Evolutionary conservation across 37 sponge, comb jelly and placozoan species (phyloP).

Genomic region (Crambe crambe): DNA sequence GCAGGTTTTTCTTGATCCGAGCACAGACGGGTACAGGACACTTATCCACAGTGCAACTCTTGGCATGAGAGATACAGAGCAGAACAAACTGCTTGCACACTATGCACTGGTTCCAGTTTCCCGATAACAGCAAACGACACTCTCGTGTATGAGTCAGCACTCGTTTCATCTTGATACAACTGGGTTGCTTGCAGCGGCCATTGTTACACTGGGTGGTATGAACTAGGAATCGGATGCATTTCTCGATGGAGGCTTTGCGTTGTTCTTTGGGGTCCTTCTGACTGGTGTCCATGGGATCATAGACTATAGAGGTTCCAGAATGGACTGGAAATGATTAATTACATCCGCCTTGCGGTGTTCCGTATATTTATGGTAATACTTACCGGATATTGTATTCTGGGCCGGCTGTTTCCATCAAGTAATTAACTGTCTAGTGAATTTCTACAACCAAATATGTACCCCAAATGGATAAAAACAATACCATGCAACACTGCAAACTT

Average conservation of each 20-base stretch:
- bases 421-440: too few relatives aligned
- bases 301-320: too few relatives aligned
- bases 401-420: too few relatives aligned
- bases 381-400: too few relatives aligned
- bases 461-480: too few relatives aligned
- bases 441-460: too few relatives aligned
- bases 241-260: conserved; percentile 75
- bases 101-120: conserved; percentile 67
- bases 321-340: too few relatives aligned
- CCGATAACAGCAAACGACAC: conserved; percentile 67
- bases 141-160: conserved; percentile 85
- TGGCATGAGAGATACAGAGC: conserved; percentile 89
- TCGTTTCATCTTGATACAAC: conserved; percentile 94
- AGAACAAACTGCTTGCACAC: conserved; percentile 90
- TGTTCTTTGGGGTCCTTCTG: conserved; percentile 38
- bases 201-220: conserved; percentile 91
- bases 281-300: too few relatives aligned
- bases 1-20: conserved; percentile 81
- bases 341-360: too few relatives aligned
- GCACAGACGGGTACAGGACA: conserved; percentile 93
- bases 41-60: conserved; percentile 74
- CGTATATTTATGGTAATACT: too few relatives aligned
- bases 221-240: conserved; percentile 82
- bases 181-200: conserved; percentile 72
- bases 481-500: too few relatives aligned